phyloP scores from a whole-genome alignment of 2,113 vertebrate genomes.

The Rutilus rutilus region DNA sequence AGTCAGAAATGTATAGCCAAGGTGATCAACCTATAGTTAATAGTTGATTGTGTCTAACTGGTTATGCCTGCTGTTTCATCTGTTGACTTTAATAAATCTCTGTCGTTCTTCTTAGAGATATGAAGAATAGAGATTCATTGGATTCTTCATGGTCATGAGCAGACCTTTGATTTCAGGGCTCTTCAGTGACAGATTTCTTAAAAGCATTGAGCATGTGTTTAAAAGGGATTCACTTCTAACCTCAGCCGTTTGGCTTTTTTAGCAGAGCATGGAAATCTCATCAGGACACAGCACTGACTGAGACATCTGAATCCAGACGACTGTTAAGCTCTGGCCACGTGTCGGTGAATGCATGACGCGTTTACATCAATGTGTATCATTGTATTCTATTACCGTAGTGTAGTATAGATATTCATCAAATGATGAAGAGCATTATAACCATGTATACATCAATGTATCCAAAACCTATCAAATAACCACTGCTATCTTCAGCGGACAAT shows the following conservation, averaged over 20 bases:
- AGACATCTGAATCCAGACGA: slow-evolving; percentile 19
- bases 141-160: neutral
- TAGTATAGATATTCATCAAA: too few species aligned
- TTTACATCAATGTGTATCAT: neutral
- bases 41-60: neutral
- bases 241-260: slow-evolving; percentile 20
- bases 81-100: neutral
- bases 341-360: slow-evolving; percentile 13
- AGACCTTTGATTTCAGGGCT: neutral
- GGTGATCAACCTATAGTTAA: neutral
- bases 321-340: slow-evolving; percentile 21
- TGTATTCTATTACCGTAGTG: neutral
- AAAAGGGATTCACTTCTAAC: neutral
- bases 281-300: slow-evolving; percentile 14
- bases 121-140: neutral
- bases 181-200: slow-evolving; percentile 7
- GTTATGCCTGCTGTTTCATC: neutral
- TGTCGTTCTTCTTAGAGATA: neutral
- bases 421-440: too few species aligned
- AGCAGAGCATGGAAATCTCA: slow-evolving; percentile 43
- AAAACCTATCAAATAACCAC: too few species aligned
- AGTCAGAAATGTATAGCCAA: neutral
- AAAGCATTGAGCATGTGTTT: slow-evolving; percentile 12
- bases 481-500: neutral
- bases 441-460: too few species aligned